Evolutionary conservation across 2,113 vertebrate genomes (phyloP), one percentile per base, ranked within the genome.

Genomic region (Corvus hawaiiensis): DNA sequence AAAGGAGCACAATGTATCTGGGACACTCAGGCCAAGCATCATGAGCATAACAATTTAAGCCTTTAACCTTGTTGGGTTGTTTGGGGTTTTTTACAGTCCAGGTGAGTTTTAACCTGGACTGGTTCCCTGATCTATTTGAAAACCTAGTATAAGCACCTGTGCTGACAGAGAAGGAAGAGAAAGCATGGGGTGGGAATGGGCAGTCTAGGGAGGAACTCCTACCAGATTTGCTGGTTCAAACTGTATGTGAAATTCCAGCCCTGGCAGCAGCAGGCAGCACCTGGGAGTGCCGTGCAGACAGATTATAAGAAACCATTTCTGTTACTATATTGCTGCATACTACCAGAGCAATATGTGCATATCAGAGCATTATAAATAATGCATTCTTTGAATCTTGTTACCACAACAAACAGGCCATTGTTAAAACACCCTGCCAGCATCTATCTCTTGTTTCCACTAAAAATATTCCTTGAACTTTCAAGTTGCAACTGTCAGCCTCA

Each of bases 381-480:
- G 56, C 58, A 92, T 92, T 86, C 85, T 92, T 96, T 68, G 48
- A 84, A 67, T 84, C 85, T 84, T 93, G 79, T 93, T 95, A 81
- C 79, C 94, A 95, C 96, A 96, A 93, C 94, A 96, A 96, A 91
- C 68, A 93, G 62, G 49, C 37, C 44, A 87, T 72, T 87, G 86
- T 78, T 89, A 81, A 93, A 96, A 90, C n/a, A 88, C 75, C 68
- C 52, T 52, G 71, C 76, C 83, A 92, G 66, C 72, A 78, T 46
- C 83, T 81, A 61, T 84, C 68, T 78, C 61, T 82, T 94, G 58
- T 96, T 96, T 90, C 83, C 69, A 81, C 77, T 89, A 84, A 93
- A 96, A 95, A 96, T 90, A 89, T 84, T 94, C 61, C 77, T 84
- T 75, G 69, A 79, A 82, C 74, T 78, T 95, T 93, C 48, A 96